phyloP scores from a whole-genome alignment of 2,888 invertebrate species.

The Limnephilus auricula region DNA sequence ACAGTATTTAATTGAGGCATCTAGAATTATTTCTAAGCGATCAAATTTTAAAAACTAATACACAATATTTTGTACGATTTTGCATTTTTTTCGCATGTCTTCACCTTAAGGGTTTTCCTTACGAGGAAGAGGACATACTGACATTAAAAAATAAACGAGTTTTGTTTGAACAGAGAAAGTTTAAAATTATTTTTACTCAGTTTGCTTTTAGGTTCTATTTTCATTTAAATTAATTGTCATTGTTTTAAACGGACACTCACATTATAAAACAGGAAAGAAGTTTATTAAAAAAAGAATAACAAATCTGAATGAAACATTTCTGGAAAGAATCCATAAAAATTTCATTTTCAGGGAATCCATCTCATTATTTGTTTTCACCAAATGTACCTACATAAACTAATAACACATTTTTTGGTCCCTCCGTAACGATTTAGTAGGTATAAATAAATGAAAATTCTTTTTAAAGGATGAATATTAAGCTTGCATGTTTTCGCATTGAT shows the following conservation, averaged over 20 bases:
- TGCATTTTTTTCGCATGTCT: no score
- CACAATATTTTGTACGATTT: no score
- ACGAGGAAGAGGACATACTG: not conserved
- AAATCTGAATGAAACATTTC: not conserved
- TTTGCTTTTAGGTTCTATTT: not conserved
- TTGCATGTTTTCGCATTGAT: not conserved
- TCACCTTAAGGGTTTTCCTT: not conserved
- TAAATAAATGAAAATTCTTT: not conserved
- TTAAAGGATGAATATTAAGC: not conserved
- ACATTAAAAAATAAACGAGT: not conserved
- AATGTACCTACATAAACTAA: no score
- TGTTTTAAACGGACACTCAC: not conserved
- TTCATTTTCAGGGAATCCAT: no score
- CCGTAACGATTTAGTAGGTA: not conserved
- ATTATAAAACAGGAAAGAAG: not conserved
- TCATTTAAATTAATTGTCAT: not conserved
- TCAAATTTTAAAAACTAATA: no score
- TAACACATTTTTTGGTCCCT: not conserved
- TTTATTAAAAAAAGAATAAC: no score
- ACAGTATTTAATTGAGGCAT: no score
- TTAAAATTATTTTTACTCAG: not conserved
- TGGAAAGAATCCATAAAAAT: not conserved
- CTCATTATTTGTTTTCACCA: no score
- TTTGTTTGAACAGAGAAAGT: not conserved
- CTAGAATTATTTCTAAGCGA: no score